Evolutionary conservation across 2,888 invertebrate species (phyloP).

Genomic region (Corbicula japonica): DNA sequence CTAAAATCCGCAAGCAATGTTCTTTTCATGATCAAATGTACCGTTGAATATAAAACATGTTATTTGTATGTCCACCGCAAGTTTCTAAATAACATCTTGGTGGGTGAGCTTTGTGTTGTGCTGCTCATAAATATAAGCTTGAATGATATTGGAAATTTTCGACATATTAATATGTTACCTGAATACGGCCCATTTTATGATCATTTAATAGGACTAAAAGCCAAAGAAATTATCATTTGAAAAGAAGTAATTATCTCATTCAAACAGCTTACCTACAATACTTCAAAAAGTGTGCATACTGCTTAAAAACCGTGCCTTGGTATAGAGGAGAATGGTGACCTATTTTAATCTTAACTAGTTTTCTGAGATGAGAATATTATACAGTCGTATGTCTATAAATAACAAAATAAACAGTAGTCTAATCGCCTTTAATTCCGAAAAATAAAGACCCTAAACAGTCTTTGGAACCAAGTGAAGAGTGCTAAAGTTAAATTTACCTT

Average conservation of each 20-base stretch:
- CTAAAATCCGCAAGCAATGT: conserved; percentile 23
- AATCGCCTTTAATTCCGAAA: no score
- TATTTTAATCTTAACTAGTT: no score
- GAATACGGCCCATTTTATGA: conserved; percentile 27
- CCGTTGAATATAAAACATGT: conserved; percentile 44
- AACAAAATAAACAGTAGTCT: no score
- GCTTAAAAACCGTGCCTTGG: no score
- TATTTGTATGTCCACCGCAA: conserved; percentile 1
- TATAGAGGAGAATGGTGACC: no score
- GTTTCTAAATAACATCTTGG: conserved; percentile 23
- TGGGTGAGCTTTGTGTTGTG: conserved; percentile 21
- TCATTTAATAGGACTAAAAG: conserved; percentile 41
- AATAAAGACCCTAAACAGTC: no score
- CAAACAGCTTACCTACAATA: conserved; percentile 2
- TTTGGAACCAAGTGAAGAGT: no score
- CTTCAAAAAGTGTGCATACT: no score
- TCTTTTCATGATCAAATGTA: conserved; percentile 29
- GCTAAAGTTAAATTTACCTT: no score
- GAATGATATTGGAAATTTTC: conserved; percentile 14
- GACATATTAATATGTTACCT: conserved; percentile 25
- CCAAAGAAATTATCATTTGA: conserved; percentile 26
- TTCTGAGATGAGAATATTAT: no score
- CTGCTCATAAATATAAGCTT: conserved; percentile 17
- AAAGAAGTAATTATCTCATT: conserved; percentile 33
- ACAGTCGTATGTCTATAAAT: no score